Conservation (phyloP, 2,113 vertebrate species). For the Lepus americanus region DNA sequence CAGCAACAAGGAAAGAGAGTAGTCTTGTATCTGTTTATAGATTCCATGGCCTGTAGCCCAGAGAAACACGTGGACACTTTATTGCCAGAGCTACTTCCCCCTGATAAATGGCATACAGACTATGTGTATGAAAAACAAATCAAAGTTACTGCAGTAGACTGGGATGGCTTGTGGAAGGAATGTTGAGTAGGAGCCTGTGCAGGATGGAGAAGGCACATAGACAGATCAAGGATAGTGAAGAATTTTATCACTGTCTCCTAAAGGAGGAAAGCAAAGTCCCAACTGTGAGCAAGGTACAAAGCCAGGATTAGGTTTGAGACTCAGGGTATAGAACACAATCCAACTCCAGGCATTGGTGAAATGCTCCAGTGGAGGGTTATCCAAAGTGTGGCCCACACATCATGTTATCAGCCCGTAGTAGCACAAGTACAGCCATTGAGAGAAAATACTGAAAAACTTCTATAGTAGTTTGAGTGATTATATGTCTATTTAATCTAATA, state of each 20-base stretch:
- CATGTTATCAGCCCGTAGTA: background rate
- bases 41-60: conserved; percentile 33
- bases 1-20: background rate
- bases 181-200: background rate
- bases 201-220: background rate
- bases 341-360: background rate
- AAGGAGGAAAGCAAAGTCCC: background rate
- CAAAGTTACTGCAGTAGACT: background rate
- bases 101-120: conserved; percentile 5
- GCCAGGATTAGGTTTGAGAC: background rate
- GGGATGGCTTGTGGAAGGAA: background rate
- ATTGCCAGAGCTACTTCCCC: background rate
- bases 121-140: background rate
- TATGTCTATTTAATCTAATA: background rate
- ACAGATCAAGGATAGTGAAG: background rate
- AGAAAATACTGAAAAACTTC: background rate
- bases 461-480: background rate
- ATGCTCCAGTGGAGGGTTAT: background rate
- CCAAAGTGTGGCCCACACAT: accelerated
- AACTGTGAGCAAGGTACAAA: background rate
- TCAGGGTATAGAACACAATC: background rate
- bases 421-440: background rate
- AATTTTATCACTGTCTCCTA: background rate
- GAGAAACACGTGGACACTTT: conserved; percentile 24
- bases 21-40: background rate